These are phyloP conservation scores for Dromaius novaehollandiae DNA, from an alignment of 2,113 vertebrate genomes.

Conservation along the genomic window DNA sequence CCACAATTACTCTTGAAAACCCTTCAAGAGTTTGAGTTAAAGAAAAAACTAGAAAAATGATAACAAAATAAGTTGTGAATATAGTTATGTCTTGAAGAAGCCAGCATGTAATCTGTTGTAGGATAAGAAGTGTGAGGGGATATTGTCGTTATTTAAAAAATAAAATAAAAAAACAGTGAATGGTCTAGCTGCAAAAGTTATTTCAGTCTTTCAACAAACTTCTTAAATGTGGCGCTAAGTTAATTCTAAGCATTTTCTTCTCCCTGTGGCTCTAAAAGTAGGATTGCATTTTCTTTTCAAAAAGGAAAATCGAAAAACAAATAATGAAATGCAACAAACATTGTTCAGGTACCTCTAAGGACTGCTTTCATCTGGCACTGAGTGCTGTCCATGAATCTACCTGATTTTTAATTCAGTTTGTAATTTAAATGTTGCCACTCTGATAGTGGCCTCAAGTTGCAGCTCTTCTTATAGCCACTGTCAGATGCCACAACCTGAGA, in stretches of 20 bases:
- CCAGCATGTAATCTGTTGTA: not conserved
- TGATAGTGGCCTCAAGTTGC: not conserved
- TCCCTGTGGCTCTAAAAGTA: fast-evolving
- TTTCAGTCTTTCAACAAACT: not conserved
- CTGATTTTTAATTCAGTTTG: slow-evolving; percentile 5
- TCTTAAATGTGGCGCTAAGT: not conserved
- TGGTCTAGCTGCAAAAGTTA: not conserved
- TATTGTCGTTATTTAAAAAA: not conserved
- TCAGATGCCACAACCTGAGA: not conserved
- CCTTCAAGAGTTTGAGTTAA: not conserved
- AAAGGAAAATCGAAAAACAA: not conserved
- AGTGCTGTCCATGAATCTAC: not conserved
- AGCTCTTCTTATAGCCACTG: not conserved
- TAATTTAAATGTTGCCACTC: not conserved
- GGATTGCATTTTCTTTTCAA: not conserved
- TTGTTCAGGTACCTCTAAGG: not conserved
- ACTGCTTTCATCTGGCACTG: not conserved
- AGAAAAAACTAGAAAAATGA: not conserved
- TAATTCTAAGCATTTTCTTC: not conserved
- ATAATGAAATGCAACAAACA: not conserved
- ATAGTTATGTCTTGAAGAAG: not conserved
- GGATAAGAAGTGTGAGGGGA: not conserved
- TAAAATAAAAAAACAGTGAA: fast-evolving
- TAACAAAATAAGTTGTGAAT: not conserved
- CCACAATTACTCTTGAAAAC: not conserved